phyloP scores from a whole-genome alignment of 1,140 invertebrate genomes.

The Drosophila sulfurigaster region DNA sequence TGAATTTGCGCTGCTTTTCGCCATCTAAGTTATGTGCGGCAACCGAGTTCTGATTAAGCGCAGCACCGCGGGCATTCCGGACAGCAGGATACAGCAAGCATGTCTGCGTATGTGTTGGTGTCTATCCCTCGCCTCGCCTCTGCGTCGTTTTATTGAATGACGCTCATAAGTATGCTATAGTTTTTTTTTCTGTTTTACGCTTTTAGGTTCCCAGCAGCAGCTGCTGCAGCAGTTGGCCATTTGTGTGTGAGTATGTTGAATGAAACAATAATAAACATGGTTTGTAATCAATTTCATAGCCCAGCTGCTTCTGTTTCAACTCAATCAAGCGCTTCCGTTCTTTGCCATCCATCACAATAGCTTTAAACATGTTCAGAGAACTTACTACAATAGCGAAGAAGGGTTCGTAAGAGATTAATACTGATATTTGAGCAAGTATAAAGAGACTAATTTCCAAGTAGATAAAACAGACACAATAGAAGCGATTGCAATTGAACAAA shows the following conservation, averaged over 20 bases:
- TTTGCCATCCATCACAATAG: background rate
- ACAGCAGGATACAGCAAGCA: constrained; percentile 38
- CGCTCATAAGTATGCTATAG: constrained; percentile 57
- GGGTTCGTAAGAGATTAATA: no score
- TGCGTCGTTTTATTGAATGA: constrained; percentile 34
- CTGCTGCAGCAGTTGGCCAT: background rate
- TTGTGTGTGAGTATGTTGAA: background rate
- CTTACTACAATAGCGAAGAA: background rate
- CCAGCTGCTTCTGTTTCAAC: constrained; percentile 7
- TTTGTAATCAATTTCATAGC: constrained; percentile 8
- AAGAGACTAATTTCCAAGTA: no score
- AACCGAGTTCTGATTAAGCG: constrained; percentile 71
- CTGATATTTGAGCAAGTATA: no score
- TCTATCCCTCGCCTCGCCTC: background rate
- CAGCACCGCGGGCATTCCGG: constrained; percentile 49
- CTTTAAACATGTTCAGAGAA: background rate
- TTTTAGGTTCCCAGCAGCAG: background rate
- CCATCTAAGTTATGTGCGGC: constrained; percentile 64
- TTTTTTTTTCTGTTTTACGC: constrained; percentile 23
- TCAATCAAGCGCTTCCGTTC: background rate
- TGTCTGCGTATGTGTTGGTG: constrained; percentile 17
- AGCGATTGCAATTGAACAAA: background rate
- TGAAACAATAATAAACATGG: constrained; percentile 4
- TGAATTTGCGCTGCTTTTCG: constrained; percentile 16
- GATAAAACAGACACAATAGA: no score